Base-by-base conservation (phyloP, 2,113 vertebrate genomes). In the Pungitius pungitius region DNA sequence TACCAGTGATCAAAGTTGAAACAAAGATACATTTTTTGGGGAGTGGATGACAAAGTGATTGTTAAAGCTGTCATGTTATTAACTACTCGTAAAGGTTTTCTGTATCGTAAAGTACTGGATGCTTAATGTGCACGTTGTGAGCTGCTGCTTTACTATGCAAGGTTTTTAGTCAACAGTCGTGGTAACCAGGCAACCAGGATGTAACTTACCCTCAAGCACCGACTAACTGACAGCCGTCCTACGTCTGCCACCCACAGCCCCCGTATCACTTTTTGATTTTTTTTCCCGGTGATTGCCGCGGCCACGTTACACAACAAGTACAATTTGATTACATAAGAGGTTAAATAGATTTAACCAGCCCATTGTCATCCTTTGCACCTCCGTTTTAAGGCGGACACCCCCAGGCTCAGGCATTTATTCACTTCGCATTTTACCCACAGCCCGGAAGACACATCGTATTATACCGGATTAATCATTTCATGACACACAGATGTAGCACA, bases 311-410 rank as follows among this genome's bases (percentile, higher is more conserved):
- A 54, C 57, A 80, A 89, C 62, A 59, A n/a, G 71, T 61, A 78
- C 33, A 84, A 86, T 75, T 39, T 35, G 37, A 87, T 82, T 69
- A 61, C 13, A 63, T 40, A 73, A 85, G 61, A 64, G 73, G 57
- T 82, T 56, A 73, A 73, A 85, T 75, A 60, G 47, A 83, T 82
- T 81, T 43, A 4, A n/a, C 60, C 40, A 51, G 26, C 33, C 35
- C 43, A 56, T 71, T 86, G 74, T 79, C 43, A 35, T 55, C 42
- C 27, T 57, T 60, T 86, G 73, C 69, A 75, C 62, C 40, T 77
- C 10, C 8, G 62, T 33, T 63, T 70, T 27, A 51, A 33, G 57
- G 30, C 65, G 66, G 59, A 75, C 8, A 47, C 57, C 64, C 14
- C 7, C 2, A 0, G 7, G 60, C 18, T 64, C 49, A 42, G 49